Percentiles rank a stretch among this genome's conserved stretches.
phyloP scores from a whole-genome alignment of 1,140 invertebrate species.

The Dysdera silvatica region DNA sequence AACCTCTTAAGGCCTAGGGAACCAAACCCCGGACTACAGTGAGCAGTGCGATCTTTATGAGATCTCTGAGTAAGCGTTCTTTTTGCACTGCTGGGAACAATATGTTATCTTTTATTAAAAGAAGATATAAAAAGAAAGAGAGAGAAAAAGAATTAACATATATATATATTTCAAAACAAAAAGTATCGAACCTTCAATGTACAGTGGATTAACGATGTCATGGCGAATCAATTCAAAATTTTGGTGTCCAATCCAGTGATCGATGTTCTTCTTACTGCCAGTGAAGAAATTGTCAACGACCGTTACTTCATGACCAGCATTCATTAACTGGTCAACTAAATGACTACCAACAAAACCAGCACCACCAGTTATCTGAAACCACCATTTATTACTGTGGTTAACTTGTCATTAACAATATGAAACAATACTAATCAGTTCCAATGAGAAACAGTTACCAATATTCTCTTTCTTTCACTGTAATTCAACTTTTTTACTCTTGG shows the following conservation, averaged over 20 bases:
- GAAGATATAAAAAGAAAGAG: no score
- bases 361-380: slow-evolving; percentile 72
- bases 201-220: slow-evolving; percentile 96
- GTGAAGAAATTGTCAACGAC: slow-evolving; percentile 99
- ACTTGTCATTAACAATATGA: slow-evolving; percentile 3
- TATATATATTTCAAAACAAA: no score
- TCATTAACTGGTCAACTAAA: slow-evolving; percentile 89
- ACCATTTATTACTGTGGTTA: slow-evolving; percentile 8
- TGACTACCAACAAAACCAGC: slow-evolving; percentile 99
- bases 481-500: slow-evolving; percentile 83
- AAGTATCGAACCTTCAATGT: slow-evolving; percentile 82
- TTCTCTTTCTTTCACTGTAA: slow-evolving; percentile 80
- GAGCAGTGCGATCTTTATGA: no score
- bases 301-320: slow-evolving; percentile 94
- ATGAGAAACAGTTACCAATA: slow-evolving; percentile 57
- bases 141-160: no score
- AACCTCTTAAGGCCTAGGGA: no score
- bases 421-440: not conserved
- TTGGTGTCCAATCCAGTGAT: slow-evolving; percentile 97
- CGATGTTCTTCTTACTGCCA: slow-evolving; percentile 90
- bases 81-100: no score
- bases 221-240: slow-evolving; percentile 99
- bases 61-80: no score
- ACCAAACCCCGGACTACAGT: no score
- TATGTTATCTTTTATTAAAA: no score